These are phyloP conservation scores for Desmophyllum pertusum DNA, from an alignment of 92 coral and sea anemone genomes.

Conservation along the genomic window DNA sequence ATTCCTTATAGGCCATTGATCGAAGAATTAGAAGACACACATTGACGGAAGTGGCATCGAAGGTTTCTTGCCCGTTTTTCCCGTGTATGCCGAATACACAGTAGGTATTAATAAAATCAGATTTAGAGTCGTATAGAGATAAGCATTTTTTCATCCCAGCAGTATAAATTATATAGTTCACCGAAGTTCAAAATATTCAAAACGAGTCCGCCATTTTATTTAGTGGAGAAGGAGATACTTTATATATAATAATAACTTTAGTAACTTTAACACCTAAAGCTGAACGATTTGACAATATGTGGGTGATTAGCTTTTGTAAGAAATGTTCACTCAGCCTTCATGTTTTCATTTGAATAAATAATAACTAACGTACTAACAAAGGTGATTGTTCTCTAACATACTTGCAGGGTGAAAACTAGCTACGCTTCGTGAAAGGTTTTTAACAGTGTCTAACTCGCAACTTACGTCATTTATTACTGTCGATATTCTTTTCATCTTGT, in stretches of 20 bases:
- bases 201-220: neutral
- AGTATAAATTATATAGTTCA: no score
- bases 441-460: neutral
- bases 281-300: neutral
- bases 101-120: constrained; percentile 3
- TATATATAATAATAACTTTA: no score
- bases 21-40: neutral
- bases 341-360: neutral
- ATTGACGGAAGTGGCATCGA: neutral
- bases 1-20: neutral
- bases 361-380: neutral
- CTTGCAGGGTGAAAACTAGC: neutral
- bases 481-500: neutral
- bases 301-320: neutral
- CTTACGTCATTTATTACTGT: neutral
- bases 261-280: neutral
- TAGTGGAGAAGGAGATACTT: neutral
- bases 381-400: neutral
- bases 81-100: neutral
- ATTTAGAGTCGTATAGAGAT: no score
- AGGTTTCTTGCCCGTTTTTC: neutral
- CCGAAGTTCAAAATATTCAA: no score
- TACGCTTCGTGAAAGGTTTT: neutral
- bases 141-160: no score
- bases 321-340: neutral